A percentile compares a stretch with the other conserved stretches of the same genome.
phyloP scores from a whole-genome alignment of 2,113 vertebrate species.

The Corapipo altera region DNA sequence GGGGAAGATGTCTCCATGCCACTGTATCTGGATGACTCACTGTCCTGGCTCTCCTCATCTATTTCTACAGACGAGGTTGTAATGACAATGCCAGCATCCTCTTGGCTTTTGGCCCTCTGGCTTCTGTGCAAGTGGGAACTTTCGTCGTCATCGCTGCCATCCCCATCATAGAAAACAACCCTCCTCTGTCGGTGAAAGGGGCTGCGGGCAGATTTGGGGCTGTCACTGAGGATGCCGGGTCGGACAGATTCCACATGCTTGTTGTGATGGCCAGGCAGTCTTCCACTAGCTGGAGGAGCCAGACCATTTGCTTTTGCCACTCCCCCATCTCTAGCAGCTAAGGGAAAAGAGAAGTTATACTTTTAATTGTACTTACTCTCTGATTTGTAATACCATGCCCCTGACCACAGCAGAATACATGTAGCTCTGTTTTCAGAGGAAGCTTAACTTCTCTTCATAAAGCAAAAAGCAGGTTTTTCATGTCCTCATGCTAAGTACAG shows the following conservation, averaged over 20 bases:
- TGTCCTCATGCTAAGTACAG: not conserved
- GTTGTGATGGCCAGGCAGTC: constrained; percentile 27
- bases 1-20: constrained; percentile 63
- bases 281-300: constrained; percentile 50
- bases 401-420: not conserved
- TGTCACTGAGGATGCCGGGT: constrained; percentile 75
- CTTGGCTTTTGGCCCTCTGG: constrained; percentile 30
- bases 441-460: not conserved
- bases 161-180: constrained; percentile 81
- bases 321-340: constrained; percentile 69
- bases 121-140: constrained; percentile 56
- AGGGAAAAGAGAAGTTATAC: not conserved
- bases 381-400: not conserved
- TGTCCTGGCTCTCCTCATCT: constrained; percentile 60
- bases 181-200: constrained; percentile 85
- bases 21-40: constrained; percentile 45
- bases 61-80: constrained; percentile 64
- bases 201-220: constrained; percentile 78
- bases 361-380: not conserved
- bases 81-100: constrained; percentile 40
- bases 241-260: constrained; percentile 67
- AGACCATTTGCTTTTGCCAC: constrained; percentile 63
- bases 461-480: not conserved
- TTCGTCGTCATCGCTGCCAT: constrained; percentile 76
- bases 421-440: not conserved